Evolutionary conservation across 2,888 invertebrate genomes (phyloP).

Genomic region (Amorpha juglandis): DNA sequence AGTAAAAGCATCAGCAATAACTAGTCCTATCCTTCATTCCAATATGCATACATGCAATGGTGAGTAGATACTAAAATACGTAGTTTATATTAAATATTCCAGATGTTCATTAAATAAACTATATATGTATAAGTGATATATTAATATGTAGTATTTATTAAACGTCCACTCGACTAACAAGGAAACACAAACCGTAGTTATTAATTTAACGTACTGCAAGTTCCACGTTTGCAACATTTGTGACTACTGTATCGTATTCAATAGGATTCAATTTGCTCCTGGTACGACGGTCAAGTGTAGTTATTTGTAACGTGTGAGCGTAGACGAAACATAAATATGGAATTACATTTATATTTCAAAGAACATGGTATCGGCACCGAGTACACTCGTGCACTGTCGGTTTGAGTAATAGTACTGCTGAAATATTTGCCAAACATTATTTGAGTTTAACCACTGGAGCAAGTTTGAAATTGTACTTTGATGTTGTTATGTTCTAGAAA

Average conservation of each 20-base stretch:
- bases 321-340: conserved; percentile 41
- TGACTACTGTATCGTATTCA: conserved; percentile 43
- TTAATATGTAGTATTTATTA: conserved; percentile 16
- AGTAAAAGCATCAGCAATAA: conserved; percentile 14
- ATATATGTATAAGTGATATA: neutral
- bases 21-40: conserved; percentile 29
- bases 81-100: conserved; percentile 39
- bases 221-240: neutral
- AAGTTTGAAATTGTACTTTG: no score
- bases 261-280: conserved; percentile 48
- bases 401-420: neutral
- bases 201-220: neutral
- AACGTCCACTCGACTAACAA: conserved; percentile 25
- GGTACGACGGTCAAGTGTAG: conserved; percentile 47
- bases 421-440: no score
- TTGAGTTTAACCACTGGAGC: no score
- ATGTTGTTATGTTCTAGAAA: no score
- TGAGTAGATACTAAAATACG: conserved; percentile 28
- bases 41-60: conserved; percentile 26
- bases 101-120: conserved; percentile 37
- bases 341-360: conserved; percentile 32
- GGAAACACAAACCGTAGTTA: conserved; percentile 31
- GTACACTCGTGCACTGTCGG: neutral
- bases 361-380: conserved; percentile 4
- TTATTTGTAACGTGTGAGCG: conserved; percentile 52